Percentiles rank a stretch among this genome's conserved stretches.
Evolutionary conservation across 2,797 vertebrate species (phyloP).

Genomic region (Helarctos malayanus): DNA sequence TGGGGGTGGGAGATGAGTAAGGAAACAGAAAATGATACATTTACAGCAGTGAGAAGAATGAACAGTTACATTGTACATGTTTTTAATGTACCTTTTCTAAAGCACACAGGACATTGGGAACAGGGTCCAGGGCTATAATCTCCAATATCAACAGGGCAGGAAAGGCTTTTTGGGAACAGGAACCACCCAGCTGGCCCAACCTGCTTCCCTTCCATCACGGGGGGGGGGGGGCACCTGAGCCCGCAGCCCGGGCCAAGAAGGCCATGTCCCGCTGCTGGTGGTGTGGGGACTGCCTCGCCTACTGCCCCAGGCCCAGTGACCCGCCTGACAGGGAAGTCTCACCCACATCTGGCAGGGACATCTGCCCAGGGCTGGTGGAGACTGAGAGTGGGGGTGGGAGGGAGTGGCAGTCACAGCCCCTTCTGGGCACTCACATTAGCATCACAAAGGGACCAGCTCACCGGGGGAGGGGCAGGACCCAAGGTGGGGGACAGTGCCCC

Average conservation of each 20-base stretch:
- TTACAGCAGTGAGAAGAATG: background rate
- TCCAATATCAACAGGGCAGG: background rate
- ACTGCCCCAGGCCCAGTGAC: accelerated
- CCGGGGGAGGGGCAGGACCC: accelerated
- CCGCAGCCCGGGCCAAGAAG: background rate
- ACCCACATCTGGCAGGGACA: background rate
- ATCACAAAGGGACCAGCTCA: background rate
- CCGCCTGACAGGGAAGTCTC: background rate
- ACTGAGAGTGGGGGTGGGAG: background rate
- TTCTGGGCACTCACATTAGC: background rate
- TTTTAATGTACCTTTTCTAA: background rate
- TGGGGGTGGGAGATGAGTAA: background rate
- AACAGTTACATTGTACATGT: background rate
- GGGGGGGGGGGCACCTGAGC: background rate
- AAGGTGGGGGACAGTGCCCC: background rate
- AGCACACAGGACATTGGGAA: background rate
- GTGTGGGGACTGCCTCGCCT: accelerated
- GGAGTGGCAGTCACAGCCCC: background rate
- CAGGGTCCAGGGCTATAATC: background rate
- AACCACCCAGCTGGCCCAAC: background rate
- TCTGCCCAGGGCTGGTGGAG: background rate
- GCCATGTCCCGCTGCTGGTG: accelerated
- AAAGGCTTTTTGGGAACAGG: background rate
- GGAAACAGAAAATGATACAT: background rate
- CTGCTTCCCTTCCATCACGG: accelerated